Conservation (phyloP, 2,888 invertebrate species). For the Gisinianus flammeolus region DNA sequence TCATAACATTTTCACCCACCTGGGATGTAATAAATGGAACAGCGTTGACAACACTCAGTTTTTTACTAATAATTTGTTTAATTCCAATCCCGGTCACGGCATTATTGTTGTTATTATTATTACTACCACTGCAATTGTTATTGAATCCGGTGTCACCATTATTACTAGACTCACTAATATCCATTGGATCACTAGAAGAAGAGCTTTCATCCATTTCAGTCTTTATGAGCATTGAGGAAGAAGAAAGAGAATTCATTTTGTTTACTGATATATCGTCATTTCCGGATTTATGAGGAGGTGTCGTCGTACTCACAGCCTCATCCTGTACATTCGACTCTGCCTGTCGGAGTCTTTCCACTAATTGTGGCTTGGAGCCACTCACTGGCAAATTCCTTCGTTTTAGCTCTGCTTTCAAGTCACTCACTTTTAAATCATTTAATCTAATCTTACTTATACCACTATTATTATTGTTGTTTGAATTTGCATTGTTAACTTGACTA, state of each 20-base stretch:
- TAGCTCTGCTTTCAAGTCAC: constrained; percentile 90
- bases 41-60: not conserved
- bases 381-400: constrained; percentile 93
- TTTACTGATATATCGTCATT: not conserved
- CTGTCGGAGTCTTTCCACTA: constrained; percentile 83
- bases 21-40: constrained; percentile 13
- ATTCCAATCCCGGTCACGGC: not conserved
- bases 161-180: constrained; percentile 36
- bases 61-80: constrained; percentile 4
- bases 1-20: constrained; percentile 23
- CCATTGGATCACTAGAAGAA: constrained; percentile 52
- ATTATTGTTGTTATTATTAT: constrained; percentile 7
- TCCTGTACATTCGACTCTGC: constrained; percentile 45
- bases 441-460: constrained; percentile 26
- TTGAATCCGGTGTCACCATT: not conserved
- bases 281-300: constrained; percentile 25
- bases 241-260: constrained; percentile 41
- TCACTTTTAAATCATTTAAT: constrained; percentile 67
- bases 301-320: constrained; percentile 46
- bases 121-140: not conserved
- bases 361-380: constrained; percentile 92
- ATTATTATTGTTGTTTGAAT: not conserved
- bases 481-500: not conserved
- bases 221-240: constrained; percentile 31
- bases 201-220: constrained; percentile 44